Evolutionary conservation across 2,113 vertebrate genomes (phyloP), one percentile per base, ranked within the genome.

Genomic region (Mohoua ochrocephala): DNA sequence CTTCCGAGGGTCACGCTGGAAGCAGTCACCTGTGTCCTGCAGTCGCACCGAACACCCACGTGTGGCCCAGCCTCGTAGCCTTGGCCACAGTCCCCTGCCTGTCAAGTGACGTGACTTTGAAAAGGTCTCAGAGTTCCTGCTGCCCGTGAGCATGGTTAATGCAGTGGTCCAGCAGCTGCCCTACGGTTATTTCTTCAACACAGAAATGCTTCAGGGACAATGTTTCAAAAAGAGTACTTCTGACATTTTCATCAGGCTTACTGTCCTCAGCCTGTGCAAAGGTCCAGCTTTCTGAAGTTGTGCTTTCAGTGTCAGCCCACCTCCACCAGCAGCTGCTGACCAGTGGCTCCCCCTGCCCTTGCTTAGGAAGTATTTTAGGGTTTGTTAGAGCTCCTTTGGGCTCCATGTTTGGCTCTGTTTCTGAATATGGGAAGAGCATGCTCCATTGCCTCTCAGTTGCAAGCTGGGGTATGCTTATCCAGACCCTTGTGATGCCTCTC

Each of bases 111-210:
- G 56, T 65, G 53, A 26, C 56, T 78, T 86, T 3, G 4, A 30
- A 70, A 92, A 91, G 76, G 56, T 81, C 76, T 67, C 26, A 22
- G 24, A 50, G 39, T 83, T 91, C 76, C 44, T 44, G 23, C 15
- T 91, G 42, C 33, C 42, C 6, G 2, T 7, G 13, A 93, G 17
- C 1, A 1, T 28, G 16, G 45, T 52, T 92, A 63, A 86, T 80
- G 27, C 42, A 71, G n/a, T 41, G 44, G 65, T 77, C 42, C 45
- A 70, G 76, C 54, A 92, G 64, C 91, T 80, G 64, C 60, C 64
- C 64, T 70, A 13, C 76, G 67, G 65, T 89, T 92, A 92, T 37
- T 87, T 95, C 59, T 84, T 84, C 68, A 70, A 20, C 33, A 70
- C 35, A 74, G 56, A 70, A 88, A 35, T 5, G 3, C 42, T 80